phyloP scores from a whole-genome alignment of 2,797 vertebrate genomes.

The Pantherophis vulpinus region DNA sequence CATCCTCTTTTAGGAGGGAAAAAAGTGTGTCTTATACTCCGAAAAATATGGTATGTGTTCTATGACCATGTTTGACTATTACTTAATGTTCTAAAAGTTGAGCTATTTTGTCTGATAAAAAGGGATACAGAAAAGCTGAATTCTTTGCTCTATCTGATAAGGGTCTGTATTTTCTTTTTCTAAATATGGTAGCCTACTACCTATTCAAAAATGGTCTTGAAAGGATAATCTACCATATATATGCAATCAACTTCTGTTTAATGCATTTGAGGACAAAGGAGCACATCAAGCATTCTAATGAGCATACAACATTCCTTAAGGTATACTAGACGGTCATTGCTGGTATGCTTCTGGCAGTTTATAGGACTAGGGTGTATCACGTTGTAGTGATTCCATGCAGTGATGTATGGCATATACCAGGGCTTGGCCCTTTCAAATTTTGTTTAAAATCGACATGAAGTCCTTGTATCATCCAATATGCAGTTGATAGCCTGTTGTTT shows the following conservation, averaged over 20 bases:
- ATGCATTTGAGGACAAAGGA: neutral
- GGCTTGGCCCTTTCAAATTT: neutral
- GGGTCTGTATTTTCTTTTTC: neutral
- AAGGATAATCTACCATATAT: neutral
- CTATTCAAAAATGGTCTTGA: neutral
- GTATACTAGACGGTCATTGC: neutral
- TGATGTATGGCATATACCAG: neutral
- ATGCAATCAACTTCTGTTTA: neutral
- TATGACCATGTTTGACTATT: neutral
- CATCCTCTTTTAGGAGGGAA: too few relatives aligned
- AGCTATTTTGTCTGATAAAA: neutral
- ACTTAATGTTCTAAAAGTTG: neutral
- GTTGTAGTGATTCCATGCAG: neutral
- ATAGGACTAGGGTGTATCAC: neutral
- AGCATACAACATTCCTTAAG: neutral
- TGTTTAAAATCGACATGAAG: neutral
- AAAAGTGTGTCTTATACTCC: too few relatives aligned
- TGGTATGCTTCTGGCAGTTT: neutral
- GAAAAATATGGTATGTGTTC: neutral
- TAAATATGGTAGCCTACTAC: neutral
- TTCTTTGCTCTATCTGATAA: neutral
- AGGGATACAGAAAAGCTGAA: neutral
- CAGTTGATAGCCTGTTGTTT: neutral
- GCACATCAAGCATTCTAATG: neutral
- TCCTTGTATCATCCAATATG: neutral